Conservation (phyloP, 2,113 vertebrate genomes). For the Amazona guildingii region DNA sequence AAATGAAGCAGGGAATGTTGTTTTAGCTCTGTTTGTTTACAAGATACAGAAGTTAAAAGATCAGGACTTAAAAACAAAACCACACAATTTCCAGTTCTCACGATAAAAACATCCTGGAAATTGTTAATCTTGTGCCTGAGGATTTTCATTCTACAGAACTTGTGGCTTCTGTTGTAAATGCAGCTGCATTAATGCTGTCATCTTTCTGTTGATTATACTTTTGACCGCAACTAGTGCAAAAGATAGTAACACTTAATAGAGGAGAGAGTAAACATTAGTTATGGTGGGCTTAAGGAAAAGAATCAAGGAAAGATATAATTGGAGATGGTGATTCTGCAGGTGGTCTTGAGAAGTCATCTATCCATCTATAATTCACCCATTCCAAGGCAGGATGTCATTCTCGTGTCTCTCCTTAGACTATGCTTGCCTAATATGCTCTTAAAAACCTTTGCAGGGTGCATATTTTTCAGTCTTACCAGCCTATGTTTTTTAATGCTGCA, state of each 20-base stretch:
- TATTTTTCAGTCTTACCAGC: background rate
- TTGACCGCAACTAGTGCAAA: background rate
- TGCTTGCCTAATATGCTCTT: fast-evolving
- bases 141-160: background rate
- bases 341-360: background rate
- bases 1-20: background rate
- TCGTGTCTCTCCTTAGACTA: background rate
- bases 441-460: background rate
- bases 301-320: background rate
- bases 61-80: background rate
- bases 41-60: background rate
- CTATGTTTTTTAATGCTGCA: background rate
- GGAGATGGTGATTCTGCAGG: background rate
- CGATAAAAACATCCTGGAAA: background rate
- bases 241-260: background rate
- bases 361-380: background rate
- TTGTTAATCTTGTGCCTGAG: background rate
- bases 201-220: background rate
- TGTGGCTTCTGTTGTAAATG: background rate
- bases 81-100: background rate
- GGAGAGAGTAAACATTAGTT: background rate
- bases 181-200: fast-evolving
- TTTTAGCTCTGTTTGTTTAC: background rate
- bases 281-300: background rate
- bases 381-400: background rate